Conservation (phyloP, 1,140 invertebrate species). For the Zaprionus inermis region DNA sequence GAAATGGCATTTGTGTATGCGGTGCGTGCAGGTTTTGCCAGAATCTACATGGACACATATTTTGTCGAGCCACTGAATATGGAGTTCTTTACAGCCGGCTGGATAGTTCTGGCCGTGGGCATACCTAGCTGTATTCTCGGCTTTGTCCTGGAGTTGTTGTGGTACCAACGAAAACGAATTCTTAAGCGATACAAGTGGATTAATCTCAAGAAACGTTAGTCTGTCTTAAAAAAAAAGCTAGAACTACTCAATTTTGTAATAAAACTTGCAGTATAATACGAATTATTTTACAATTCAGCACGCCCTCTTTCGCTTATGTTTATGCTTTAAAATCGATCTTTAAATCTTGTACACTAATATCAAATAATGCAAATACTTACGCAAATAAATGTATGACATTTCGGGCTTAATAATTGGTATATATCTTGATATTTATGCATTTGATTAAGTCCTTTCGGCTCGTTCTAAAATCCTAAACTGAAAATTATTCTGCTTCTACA, state of each 20-base stretch:
- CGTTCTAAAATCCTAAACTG: neutral
- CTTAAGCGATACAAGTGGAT: neutral
- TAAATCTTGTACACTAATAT: too few species aligned
- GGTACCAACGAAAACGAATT: conserved; percentile 4
- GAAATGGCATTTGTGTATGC: conserved; percentile 62
- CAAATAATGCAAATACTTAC: neutral
- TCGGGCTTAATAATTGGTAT: neutral
- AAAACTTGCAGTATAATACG: too few species aligned
- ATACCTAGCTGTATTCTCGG: conserved; percentile 44
- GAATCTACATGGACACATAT: conserved; percentile 64
- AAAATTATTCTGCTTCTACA: neutral
- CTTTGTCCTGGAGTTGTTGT: conserved; percentile 44
- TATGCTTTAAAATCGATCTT: too few species aligned
- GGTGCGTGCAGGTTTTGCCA: conserved; percentile 40
- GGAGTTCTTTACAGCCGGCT: conserved; percentile 65
- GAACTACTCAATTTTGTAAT: too few species aligned
- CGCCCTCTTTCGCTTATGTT: too few species aligned
- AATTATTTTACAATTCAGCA: too few species aligned
- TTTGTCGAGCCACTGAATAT: conserved; percentile 66
- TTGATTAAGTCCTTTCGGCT: neutral
- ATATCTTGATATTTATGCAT: neutral
- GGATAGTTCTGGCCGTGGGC: conserved; percentile 64
- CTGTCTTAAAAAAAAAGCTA: too few species aligned
- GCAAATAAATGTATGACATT: neutral
- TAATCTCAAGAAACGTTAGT: neutral